Evolutionary conservation across 2,113 vertebrate species (phyloP).

Genomic region (Nibea albiflora): DNA sequence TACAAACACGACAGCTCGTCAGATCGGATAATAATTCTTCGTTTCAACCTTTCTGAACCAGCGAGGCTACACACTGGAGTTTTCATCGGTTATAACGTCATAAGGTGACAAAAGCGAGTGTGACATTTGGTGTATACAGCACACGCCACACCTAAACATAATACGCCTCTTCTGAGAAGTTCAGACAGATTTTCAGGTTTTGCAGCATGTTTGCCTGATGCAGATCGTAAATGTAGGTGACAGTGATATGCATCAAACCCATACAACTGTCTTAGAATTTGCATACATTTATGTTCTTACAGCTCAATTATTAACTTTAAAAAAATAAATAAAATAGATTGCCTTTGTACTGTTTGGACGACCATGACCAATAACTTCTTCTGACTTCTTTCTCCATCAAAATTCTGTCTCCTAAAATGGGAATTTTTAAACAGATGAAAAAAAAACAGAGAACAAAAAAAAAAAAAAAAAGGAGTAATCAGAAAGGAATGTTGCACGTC

Average conservation of each 20-base stretch:
- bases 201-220: slow-evolving; percentile 53
- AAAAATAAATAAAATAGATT: background rate
- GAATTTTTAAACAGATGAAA: slow-evolving; percentile 21
- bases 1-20: slow-evolving; percentile 44
- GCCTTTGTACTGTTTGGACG: background rate
- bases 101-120: slow-evolving; percentile 34
- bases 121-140: slow-evolving; percentile 25
- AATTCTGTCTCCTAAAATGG: background rate
- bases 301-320: background rate
- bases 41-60: slow-evolving; percentile 50
- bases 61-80: slow-evolving; percentile 22
- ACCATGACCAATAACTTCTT: background rate
- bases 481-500: slow-evolving; percentile 39
- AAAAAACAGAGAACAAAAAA: slow-evolving; percentile 12
- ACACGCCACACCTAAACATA: slow-evolving; percentile 39
- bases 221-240: background rate
- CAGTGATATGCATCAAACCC: background rate
- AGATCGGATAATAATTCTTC: slow-evolving; percentile 53
- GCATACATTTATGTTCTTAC: background rate
- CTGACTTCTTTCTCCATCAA: background rate
- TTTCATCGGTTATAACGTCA: slow-evolving; percentile 28
- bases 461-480: slow-evolving; percentile 29
- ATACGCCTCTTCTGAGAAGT: slow-evolving; percentile 53
- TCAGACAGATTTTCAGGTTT: slow-evolving; percentile 70
- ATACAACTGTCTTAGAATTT: background rate